Conservation (phyloP, 2,113 vertebrate genomes). For the Isichthys henryi region DNA sequence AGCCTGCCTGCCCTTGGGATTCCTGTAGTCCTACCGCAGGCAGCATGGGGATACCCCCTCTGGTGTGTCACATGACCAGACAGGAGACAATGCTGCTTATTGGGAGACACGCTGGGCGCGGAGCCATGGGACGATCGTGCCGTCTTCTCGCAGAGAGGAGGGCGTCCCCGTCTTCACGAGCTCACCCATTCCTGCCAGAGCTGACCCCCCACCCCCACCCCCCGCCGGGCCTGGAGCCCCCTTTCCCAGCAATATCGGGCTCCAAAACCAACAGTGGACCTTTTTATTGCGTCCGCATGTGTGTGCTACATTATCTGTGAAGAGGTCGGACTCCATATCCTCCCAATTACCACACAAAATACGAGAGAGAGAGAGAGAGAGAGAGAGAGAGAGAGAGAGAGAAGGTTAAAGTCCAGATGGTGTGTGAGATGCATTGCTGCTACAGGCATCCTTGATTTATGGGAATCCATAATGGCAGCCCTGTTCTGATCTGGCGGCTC, state of each 20-base stretch:
- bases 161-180: background rate
- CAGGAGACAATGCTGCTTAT: background rate
- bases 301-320: background rate
- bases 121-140: background rate
- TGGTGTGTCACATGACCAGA: background rate
- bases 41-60: background rate
- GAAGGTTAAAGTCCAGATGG: conserved; percentile 57
- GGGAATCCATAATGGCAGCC: conserved; percentile 64
- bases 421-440: conserved; percentile 51
- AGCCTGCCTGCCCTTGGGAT: background rate
- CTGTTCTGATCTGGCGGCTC: conserved; percentile 59
- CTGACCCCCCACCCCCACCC: background rate
- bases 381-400: conserved; percentile 13
- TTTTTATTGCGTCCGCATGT: background rate
- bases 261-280: background rate
- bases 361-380: conserved; percentile 17
- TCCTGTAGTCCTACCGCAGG: background rate
- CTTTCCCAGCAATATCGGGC: background rate
- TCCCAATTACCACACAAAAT: background rate
- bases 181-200: conserved; percentile 29
- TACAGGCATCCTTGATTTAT: conserved; percentile 63
- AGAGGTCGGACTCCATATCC: background rate
- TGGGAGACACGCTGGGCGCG: background rate
- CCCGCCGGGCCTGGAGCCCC: background rate
- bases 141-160: background rate